A percentile compares a stretch with the other conserved stretches of the same genome.
phyloP scores from a whole-genome alignment of 1,140 invertebrate species.

The Paraescarpia echinospica region DNA sequence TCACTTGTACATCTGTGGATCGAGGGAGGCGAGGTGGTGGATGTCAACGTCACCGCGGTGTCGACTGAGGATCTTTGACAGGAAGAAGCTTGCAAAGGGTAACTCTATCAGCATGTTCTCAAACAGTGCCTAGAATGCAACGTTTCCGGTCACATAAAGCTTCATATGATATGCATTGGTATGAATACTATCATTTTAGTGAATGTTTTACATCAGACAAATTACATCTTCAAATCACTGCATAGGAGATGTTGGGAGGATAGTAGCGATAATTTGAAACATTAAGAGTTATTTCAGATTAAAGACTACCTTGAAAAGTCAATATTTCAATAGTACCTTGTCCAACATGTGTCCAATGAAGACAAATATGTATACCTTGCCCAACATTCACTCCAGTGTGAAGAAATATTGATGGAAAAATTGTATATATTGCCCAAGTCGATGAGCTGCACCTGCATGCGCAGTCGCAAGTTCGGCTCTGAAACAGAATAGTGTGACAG shows the following conservation, averaged over 20 bases:
- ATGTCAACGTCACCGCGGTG: slow-evolving; percentile 81
- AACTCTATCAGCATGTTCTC: slow-evolving; percentile 93
- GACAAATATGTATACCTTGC: slow-evolving; percentile 69
- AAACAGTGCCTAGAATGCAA: slow-evolving; percentile 75
- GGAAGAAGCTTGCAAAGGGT: slow-evolving; percentile 69
- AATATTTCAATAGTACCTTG: neutral
- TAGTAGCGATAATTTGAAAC: too few relatives aligned
- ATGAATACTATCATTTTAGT: neutral
- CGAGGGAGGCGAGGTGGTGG: slow-evolving; percentile 88
- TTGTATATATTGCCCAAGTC: slow-evolving; percentile 80
- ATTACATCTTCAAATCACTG: neutral
- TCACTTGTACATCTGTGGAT: slow-evolving; percentile 82
- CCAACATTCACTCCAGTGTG: slow-evolving; percentile 90
- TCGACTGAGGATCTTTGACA: slow-evolving; percentile 80
- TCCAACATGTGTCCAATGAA: neutral
- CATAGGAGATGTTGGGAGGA: too few relatives aligned
- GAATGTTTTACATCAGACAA: neutral
- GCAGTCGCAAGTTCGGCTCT: slow-evolving; percentile 84
- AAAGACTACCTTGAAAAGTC: neutral
- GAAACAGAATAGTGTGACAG: slow-evolving; percentile 28
- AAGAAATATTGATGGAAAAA: slow-evolving; percentile 99
- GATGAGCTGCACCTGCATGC: slow-evolving; percentile 85
- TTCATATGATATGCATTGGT: neutral
- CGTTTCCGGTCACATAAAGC: neutral
- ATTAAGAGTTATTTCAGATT: neutral